Conservation (phyloP, 2,113 vertebrate genomes). For the Pionites leucogaster region DNA sequence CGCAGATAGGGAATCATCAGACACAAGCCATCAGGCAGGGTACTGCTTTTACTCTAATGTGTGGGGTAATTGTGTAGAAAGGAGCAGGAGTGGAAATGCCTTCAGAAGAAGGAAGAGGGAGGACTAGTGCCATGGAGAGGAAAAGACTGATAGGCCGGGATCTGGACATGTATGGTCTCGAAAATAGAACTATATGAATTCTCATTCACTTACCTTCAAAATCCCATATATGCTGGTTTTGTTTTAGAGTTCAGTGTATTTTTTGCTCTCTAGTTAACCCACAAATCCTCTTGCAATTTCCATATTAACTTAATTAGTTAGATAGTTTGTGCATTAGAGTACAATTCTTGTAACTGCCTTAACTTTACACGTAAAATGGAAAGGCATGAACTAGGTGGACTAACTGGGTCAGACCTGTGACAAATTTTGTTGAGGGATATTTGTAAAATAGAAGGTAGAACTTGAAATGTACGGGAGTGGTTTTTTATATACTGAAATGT, state of each 20-base stretch:
- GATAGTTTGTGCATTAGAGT: neutral
- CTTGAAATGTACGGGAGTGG: neutral
- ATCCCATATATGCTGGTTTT: neutral
- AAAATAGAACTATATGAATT: neutral
- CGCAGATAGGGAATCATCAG: slow-evolving; percentile 6
- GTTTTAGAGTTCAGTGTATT: neutral
- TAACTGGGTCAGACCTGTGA: neutral
- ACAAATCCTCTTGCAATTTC: neutral
- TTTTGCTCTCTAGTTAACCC: slow-evolving; percentile 3
- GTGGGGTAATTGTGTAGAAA: neutral
- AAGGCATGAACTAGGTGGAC: neutral
- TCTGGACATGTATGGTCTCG: neutral
- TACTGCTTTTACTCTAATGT: neutral
- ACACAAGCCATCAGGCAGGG: slow-evolving; percentile 19
- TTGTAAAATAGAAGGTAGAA: neutral
- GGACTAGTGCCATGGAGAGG: neutral
- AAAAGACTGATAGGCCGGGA: neutral
- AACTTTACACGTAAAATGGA: neutral
- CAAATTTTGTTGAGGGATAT: neutral
- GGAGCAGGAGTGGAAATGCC: neutral
- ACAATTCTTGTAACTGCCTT: neutral
- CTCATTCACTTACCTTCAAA: neutral
- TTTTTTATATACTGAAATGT: neutral
- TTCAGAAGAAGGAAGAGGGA: neutral
- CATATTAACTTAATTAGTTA: neutral